These are phyloP conservation scores for Phocoena phocoena DNA, from an alignment of 2,113 vertebrate genomes.

Conservation along the genomic window DNA sequence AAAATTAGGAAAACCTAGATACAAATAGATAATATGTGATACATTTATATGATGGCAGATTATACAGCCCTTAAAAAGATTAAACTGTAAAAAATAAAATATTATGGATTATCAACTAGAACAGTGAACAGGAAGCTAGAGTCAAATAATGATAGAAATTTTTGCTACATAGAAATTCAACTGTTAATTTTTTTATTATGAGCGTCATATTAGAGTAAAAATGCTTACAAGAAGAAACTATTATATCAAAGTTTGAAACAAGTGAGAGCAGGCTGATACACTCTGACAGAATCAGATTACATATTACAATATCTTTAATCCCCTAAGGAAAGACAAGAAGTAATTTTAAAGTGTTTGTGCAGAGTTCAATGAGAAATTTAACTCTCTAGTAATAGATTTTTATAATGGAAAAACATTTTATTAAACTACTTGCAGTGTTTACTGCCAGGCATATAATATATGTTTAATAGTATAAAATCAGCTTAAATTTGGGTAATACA, in stretches of 20 bases:
- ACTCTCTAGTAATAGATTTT: background rate
- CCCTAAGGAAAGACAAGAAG: background rate
- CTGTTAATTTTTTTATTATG: conserved; percentile 1
- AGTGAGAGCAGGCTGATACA: background rate
- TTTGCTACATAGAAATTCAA: background rate
- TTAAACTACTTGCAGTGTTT: background rate
- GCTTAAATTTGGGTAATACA: background rate
- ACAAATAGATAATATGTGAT: background rate
- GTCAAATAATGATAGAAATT: background rate
- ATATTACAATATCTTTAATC: background rate
- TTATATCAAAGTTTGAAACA: background rate
- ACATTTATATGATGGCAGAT: background rate
- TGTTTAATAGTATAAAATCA: background rate
- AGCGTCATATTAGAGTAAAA: background rate
- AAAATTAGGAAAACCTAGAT: background rate
- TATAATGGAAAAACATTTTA: background rate
- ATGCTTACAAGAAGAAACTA: background rate
- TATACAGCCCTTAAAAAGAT: background rate
- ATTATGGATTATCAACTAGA: background rate
- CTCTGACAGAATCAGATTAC: background rate
- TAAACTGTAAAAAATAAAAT: background rate
- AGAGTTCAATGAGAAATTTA: conserved; percentile 30
- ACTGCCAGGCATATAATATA: background rate
- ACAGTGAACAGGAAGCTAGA: background rate
- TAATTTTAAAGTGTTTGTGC: background rate